A percentile compares a stretch with the other conserved stretches of the same genome.
phyloP scores from a whole-genome alignment of 2,113 vertebrate genomes.

The Leucosticte australis region DNA sequence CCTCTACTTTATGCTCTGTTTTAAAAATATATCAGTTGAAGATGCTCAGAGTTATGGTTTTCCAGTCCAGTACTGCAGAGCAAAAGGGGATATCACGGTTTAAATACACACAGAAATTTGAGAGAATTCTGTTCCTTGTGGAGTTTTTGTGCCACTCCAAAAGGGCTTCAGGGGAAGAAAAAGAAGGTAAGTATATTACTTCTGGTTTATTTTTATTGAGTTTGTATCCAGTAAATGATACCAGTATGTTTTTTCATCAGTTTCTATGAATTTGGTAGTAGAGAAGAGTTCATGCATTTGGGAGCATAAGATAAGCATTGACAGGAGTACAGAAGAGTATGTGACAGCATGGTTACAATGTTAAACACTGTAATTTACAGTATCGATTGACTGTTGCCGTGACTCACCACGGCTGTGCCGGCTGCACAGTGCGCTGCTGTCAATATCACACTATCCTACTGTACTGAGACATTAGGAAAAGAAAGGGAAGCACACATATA shows the following conservation, averaged over 20 bases:
- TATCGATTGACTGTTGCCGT: not conserved
- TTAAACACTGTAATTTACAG: not conserved
- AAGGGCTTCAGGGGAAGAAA: not conserved
- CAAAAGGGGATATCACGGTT: not conserved
- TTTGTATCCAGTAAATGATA: not conserved
- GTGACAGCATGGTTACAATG: rapidly evolving
- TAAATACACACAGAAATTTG: not conserved
- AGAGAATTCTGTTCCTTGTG: not conserved
- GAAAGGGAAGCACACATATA: not conserved
- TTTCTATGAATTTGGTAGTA: not conserved
- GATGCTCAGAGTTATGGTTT: not conserved
- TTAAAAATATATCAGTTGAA: not conserved
- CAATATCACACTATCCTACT: not conserved
- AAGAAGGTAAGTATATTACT: not conserved
- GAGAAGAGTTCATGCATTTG: not conserved
- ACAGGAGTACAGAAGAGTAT: not conserved
- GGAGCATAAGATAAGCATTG: not conserved
- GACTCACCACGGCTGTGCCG: not conserved
- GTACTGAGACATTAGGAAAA: not conserved
- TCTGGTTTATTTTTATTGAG: not conserved
- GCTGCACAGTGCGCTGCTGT: not conserved
- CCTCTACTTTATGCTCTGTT: not conserved
- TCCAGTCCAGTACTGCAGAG: not conserved
- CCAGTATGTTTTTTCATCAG: not conserved
- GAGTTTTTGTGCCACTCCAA: not conserved